Evolutionary conservation across 1,140 invertebrate genomes (phyloP).

Genomic region (Diploscapter pachys): DNA sequence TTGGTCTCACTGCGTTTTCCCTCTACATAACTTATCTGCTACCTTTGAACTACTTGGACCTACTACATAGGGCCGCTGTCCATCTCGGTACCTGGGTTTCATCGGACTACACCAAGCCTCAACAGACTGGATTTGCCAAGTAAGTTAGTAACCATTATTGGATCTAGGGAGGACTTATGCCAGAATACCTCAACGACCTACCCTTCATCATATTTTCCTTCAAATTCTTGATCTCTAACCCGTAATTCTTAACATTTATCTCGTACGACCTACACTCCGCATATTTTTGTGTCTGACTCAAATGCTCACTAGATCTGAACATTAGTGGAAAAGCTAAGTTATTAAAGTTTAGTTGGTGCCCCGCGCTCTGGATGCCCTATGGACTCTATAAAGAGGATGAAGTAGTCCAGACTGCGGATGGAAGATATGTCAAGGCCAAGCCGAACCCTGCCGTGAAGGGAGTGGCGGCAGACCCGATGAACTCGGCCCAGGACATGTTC

Average conservation of each 20-base stretch:
- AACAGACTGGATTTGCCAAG: conserved; percentile 20
- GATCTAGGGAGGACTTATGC: too few relatives aligned
- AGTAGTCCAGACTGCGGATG: conserved; percentile 25
- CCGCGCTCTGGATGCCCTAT: conserved; percentile 16
- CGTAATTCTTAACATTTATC: too few relatives aligned
- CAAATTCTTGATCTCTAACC: too few relatives aligned
- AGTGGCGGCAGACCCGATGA: conserved; percentile 17
- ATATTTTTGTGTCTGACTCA: too few relatives aligned
- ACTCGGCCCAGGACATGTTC: conserved; percentile 17
- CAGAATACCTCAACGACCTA: too few relatives aligned
- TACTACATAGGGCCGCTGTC: conserved; percentile 75
- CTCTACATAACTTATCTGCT: conserved; percentile 76
- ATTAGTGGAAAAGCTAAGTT: too few relatives aligned
- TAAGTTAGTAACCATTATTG: background rate
- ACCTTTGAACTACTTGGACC: conserved; percentile 77
- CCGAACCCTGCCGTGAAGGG: background rate
- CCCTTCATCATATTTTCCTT: too few relatives aligned
- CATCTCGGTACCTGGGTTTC: conserved; percentile 79
- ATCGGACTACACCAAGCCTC: conserved; percentile 16
- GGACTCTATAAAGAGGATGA: conserved; percentile 23
- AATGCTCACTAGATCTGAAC: too few relatives aligned
- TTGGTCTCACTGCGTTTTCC: conserved; percentile 77
- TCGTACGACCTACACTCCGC: too few relatives aligned
- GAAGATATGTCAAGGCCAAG: conserved; percentile 16
- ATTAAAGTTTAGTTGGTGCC: background rate